These are phyloP conservation scores for Clitarchus hookeri DNA, from an alignment of 2,888 invertebrate species.

Conservation along the genomic window DNA sequence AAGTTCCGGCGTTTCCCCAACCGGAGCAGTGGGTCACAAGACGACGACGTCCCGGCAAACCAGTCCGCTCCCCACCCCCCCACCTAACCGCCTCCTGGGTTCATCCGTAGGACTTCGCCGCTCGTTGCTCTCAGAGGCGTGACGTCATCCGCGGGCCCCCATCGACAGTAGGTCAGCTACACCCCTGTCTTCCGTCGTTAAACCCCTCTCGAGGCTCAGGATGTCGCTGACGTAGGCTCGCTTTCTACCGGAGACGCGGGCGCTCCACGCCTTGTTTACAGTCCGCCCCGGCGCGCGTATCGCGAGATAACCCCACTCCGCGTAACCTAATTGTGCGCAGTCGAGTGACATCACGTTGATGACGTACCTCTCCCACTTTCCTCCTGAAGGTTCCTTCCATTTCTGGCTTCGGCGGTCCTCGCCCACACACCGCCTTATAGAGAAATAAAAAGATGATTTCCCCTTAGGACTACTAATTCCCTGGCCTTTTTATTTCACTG, in stretches of 20 bases:
- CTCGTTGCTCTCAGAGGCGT: not conserved
- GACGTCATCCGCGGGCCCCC: not conserved
- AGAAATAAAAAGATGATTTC: too few relatives aligned
- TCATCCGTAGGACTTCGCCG: not conserved
- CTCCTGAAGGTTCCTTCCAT: not conserved
- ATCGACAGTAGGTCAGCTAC: not conserved
- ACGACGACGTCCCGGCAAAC: not conserved
- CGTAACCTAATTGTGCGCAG: not conserved
- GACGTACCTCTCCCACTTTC: not conserved
- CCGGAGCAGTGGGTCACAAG: not conserved
- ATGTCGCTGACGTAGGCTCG: not conserved
- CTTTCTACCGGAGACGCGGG: not conserved
- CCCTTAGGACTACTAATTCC: too few relatives aligned
- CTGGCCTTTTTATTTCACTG: too few relatives aligned
- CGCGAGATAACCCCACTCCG: not conserved
- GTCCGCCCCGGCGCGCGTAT: not conserved
- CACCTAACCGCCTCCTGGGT: too few relatives aligned
- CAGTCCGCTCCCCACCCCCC: not conserved
- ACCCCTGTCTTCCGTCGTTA: not conserved
- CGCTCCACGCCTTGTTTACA: not conserved
- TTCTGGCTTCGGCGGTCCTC: too few relatives aligned
- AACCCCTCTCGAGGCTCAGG: not conserved
- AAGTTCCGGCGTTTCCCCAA: not conserved
- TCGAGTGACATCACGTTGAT: not conserved
- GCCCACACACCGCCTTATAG: too few relatives aligned